These are phyloP conservation scores for Diplodus sargus DNA, from an alignment of 2,797 vertebrate genomes.

Conservation along the genomic window DNA sequence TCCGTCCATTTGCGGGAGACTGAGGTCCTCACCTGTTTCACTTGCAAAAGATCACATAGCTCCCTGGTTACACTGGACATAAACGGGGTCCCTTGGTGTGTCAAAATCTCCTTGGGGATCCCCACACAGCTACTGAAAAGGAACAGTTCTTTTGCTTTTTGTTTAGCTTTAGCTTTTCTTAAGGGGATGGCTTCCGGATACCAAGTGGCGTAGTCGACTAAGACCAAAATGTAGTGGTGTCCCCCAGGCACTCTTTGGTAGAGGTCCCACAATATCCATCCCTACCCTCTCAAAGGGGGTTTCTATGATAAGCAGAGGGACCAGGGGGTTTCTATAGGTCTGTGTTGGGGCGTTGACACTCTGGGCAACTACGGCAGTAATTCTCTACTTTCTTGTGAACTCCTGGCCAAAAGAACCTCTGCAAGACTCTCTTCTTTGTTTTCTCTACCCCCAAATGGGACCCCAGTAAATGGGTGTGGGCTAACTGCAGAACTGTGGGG, in stretches of 20 bases:
- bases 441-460: neutral
- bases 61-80: neutral
- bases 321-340: neutral
- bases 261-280: neutral
- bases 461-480: neutral
- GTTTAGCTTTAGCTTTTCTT: neutral
- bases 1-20: neutral
- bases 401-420: neutral
- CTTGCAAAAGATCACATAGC: neutral
- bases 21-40: neutral
- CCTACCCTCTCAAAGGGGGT: neutral
- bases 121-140: neutral
- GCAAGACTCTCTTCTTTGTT: neutral
- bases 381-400: neutral
- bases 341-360: neutral
- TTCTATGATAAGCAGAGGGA: neutral
- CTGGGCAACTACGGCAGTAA: neutral
- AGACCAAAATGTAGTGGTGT: neutral
- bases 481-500: neutral
- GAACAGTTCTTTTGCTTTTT: neutral
- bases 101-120: neutral
- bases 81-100: neutral
- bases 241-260: neutral
- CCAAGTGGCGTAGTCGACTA: neutral
- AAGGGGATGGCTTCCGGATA: neutral